Conservation (phyloP, 2,888 invertebrate species). For the Timema cristinae region DNA sequence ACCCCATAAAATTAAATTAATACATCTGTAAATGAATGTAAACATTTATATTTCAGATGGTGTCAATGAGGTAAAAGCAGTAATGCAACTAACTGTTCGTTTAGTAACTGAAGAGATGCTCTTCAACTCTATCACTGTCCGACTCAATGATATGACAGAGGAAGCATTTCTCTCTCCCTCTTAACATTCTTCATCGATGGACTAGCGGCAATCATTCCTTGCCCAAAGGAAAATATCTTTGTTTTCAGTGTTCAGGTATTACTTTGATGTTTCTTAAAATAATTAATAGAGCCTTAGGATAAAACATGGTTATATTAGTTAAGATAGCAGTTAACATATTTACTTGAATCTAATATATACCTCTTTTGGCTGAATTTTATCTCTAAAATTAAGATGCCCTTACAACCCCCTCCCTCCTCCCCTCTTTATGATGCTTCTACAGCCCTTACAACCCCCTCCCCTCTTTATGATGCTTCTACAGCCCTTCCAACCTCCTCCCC, state of each 20-base stretch:
- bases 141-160: slow-evolving; percentile 89
- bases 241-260: slow-evolving; percentile 79
- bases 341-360: not conserved
- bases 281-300: not conserved
- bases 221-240: slow-evolving; percentile 87
- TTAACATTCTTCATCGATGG: slow-evolving; percentile 85
- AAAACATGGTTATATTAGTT: not conserved
- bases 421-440: no score
- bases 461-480: no score
- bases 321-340: not conserved
- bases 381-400: no score
- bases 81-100: slow-evolving; percentile 85
- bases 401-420: no score
- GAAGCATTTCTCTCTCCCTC: slow-evolving; percentile 88
- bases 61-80: slow-evolving; percentile 87
- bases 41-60: slow-evolving; percentile 60
- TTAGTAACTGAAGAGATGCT: slow-evolving; percentile 93
- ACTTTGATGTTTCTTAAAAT: not conserved
- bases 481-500: no score
- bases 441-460: no score
- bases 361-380: no score
- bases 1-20: no score
- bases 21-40: no score
- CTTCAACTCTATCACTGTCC: slow-evolving; percentile 88
- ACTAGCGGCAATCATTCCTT: slow-evolving; percentile 85